Evolutionary conservation across 2,797 vertebrate species (phyloP), one percentile per base, ranked within the genome.

Genomic region (Enteromius thamalakanensis): DNA sequence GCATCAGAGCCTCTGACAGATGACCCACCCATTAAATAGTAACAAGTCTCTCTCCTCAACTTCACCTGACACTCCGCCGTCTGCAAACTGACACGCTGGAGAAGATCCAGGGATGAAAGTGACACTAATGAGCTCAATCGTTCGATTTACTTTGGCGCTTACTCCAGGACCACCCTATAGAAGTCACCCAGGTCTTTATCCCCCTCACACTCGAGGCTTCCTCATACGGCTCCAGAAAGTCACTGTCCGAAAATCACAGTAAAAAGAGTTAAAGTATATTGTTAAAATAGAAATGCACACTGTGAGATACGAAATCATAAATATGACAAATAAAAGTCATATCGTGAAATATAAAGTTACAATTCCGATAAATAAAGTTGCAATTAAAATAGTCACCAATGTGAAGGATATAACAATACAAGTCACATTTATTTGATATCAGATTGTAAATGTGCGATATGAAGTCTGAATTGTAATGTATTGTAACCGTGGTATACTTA

Each of bases 11-110:
- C 71, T 79, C 60, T 92, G 93, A 93, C 91, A 94, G 90, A 82
- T 86, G 93, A 94, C 91, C 93, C 85, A 82, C 86, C 88, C 87
- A 94, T 94, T 92, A 94, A 94, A 93, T 91, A 94, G 85, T 94
- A 93, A 94, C 88, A 90, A 82, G 88, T 90, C 87, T 90, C 84
- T 85, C 84, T 88, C 88, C 84, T 85, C 81, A 79, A 37, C 85
- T 76, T 70, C 87, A 84, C 80, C 85, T 80, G 85, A 87, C 86
- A 88, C 86, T 81, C 86, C 26, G 40, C 76, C 58, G 64, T 80
- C 85, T 90, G 92, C 88, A 94, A 94, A 87, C 84, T 53, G 91
- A 94, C 89, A 90, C 87, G 81, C 1, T 85, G 88, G 84, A 76
- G 86, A 70, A 84, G 70, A 65, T 80, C 78, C 88, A 86, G 85